Conservation (phyloP, 2,113 vertebrate genomes). For the Pterocles orientalis region DNA sequence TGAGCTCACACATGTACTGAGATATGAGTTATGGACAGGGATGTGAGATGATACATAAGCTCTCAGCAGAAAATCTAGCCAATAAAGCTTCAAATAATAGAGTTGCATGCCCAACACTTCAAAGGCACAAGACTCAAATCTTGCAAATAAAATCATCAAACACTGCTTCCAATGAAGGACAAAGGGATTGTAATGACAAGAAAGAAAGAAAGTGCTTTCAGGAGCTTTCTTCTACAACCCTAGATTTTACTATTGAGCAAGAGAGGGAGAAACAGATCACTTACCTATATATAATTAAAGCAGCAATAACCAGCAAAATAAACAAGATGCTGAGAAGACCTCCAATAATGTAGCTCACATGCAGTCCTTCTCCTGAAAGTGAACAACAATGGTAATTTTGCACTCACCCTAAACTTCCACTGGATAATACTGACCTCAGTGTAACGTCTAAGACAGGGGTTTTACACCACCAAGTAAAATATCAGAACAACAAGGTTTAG, state of each 20-base stretch:
- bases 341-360: conserved; percentile 91
- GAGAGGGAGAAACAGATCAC: background rate
- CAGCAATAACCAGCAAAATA: conserved; percentile 88
- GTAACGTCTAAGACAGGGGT: background rate
- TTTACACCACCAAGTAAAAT: background rate
- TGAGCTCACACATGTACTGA: background rate
- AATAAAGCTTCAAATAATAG: background rate
- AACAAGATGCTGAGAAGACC: conserved; percentile 90
- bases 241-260: background rate
- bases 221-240: background rate
- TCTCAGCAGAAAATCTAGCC: background rate
- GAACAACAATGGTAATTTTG: background rate
- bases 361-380: conserved; percentile 88
- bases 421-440: background rate
- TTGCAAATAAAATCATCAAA: background rate
- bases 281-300: conserved; percentile 94
- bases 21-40: background rate
- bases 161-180: background rate
- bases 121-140: background rate
- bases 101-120: background rate
- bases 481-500: background rate
- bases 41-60: background rate
- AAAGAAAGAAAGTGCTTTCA: background rate
- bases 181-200: background rate
- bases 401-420: background rate